A percentile compares a stretch with the other conserved stretches of the same genome.
Evolutionary conservation across 2,113 vertebrate genomes (phyloP).

Genomic region (Eurypyga helias): DNA sequence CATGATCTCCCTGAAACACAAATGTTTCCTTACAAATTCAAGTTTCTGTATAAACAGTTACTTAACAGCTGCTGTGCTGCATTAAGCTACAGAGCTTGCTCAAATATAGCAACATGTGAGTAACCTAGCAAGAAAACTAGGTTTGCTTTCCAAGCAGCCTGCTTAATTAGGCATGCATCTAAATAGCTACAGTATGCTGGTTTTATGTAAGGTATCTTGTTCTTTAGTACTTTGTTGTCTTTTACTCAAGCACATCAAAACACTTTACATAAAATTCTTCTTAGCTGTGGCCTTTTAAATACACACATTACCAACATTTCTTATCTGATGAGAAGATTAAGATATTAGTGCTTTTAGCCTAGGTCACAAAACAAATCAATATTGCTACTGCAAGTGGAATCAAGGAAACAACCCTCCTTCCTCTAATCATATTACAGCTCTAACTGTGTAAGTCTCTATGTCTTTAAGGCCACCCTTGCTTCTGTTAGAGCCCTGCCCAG

Average conservation of each 20-base stretch:
- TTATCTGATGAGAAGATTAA: constrained; percentile 4
- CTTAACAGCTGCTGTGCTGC: neutral
- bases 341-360: neutral
- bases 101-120: neutral
- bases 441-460: neutral
- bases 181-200: neutral
- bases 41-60: neutral
- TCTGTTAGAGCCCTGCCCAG: neutral
- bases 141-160: neutral
- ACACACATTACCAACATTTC: neutral
- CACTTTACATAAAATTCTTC: neutral
- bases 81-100: neutral
- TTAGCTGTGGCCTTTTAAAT: neutral
- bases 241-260: neutral
- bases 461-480: neutral
- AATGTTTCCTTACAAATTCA: neutral
- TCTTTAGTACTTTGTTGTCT: neutral
- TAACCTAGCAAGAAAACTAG: neutral
- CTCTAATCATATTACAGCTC: neutral
- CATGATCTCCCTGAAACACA: neutral
- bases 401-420: neutral
- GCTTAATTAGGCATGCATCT: neutral
- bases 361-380: neutral
- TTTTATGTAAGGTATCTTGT: neutral
- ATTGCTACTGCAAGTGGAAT: neutral